Percentiles rank a stretch among this genome's conserved stretches.
phyloP scores from a whole-genome alignment of 1,140 invertebrate species.

The Potamilus streckersoni region DNA sequence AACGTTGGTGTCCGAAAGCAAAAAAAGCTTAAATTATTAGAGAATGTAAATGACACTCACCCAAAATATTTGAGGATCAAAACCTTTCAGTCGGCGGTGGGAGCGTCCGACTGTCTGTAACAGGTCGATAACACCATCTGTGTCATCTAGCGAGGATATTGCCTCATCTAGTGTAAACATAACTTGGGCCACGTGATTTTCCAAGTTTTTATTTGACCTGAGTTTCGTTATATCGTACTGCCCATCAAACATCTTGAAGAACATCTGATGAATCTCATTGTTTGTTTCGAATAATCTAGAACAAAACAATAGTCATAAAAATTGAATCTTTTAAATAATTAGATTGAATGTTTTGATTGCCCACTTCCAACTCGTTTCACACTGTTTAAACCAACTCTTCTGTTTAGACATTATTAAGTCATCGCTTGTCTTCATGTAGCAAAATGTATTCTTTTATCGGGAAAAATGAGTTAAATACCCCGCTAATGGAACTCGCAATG shows the following conservation, averaged over 20 bases:
- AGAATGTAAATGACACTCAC: conserved; percentile 12
- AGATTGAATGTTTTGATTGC: no score
- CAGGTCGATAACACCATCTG: conserved; percentile 85
- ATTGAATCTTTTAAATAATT: neutral
- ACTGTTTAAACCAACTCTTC: no score
- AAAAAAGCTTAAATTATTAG: no score
- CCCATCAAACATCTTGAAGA: conserved; percentile 72
- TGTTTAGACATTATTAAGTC: no score
- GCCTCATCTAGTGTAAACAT: conserved; percentile 86
- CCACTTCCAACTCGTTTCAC: no score
- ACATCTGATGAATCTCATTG: conserved; percentile 82
- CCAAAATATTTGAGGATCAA: conserved; percentile 38
- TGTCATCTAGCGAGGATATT: conserved; percentile 85
- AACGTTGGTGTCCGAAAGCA: no score
- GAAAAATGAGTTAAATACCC: no score
- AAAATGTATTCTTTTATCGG: no score
- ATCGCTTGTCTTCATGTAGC: no score
- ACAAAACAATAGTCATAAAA: neutral
- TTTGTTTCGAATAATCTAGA: conserved; percentile 89
- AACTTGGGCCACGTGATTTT: conserved; percentile 87
- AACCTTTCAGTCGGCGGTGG: conserved; percentile 71
- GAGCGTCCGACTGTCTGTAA: conserved; percentile 84
- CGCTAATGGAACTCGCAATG: no score
- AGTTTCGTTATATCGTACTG: conserved; percentile 84
- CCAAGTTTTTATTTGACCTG: conserved; percentile 80